These are phyloP conservation scores for Xylocopa sonorina DNA, from an alignment of 1,140 invertebrate genomes.

Conservation along the genomic window DNA sequence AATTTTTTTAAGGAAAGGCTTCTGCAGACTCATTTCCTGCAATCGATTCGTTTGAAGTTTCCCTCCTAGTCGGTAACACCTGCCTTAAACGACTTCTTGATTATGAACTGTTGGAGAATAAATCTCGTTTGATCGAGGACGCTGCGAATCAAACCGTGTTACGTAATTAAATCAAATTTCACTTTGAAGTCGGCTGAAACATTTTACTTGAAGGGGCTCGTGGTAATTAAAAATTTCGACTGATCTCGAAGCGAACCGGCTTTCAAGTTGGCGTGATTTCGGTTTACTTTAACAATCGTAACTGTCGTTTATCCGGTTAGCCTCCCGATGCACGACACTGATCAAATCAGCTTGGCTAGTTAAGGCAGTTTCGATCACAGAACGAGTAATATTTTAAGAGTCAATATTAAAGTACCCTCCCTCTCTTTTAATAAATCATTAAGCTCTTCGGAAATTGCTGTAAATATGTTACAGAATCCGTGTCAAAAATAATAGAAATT, in stretches of 20 bases:
- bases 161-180: conserved; percentile 17
- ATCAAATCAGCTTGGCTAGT: background rate
- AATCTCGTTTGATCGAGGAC: background rate
- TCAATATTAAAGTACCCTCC: too few species aligned
- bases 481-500: too few species aligned
- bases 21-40: too few species aligned
- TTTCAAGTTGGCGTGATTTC: conserved; percentile 19
- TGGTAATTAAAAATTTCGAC: conserved; percentile 29
- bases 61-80: background rate
- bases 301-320: conserved; percentile 16
- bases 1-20: too few species aligned
- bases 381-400: background rate
- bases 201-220: background rate
- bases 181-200: background rate
- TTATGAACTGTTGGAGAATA: background rate
- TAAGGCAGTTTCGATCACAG: background rate
- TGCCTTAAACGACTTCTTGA: background rate
- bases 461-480: too few species aligned
- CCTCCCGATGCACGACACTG: background rate
- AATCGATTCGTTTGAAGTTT: conserved; percentile 53
- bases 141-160: background rate
- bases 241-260: background rate
- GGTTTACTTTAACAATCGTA: conserved; percentile 24
- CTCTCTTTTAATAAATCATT: too few species aligned
- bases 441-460: too few species aligned